Base-by-base conservation (phyloP, 2,113 vertebrate genomes). In the Sula dactylatra region DNA sequence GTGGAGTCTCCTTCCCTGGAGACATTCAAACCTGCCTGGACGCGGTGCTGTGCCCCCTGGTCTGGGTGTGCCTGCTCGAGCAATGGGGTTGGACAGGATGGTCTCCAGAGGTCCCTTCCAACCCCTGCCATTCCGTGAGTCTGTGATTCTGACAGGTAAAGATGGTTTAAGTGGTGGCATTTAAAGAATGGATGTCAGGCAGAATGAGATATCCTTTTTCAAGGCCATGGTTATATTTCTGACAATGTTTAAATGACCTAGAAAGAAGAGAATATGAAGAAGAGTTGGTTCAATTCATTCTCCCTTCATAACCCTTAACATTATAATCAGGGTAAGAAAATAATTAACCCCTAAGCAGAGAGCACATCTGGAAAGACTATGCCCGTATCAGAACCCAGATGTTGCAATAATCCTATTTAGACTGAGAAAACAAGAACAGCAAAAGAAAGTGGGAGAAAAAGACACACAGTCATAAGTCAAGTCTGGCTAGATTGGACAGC, bases 201-300 rank as follows among this genome's bases (percentile, higher is more conserved):
- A 74, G 16, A 25, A 79, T 64, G 20, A 45, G 11, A 6, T 7
- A n/a, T 25, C 44, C 9, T 29, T 61, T 70, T 44, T 34, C 34
- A 61, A 82, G 16, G 1, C 22, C 15, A 7, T 12, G 0, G 0
- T 17, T 76, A 7, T 47, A 34, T 72, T 67, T 52, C 27, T 59
- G 16, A 31, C 14, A 54, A 15, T 17, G 2, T 40, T 92, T 58
- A 72, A 13, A 32, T 38, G 26, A 34, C 22, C 4, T n/a, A 45
- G 5, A 15, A 25, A 54, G 80, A 38, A 55, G n/a, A 70, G 2
- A 76, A n/a, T n/a, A n/a, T n/a, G n/a, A 25, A 47, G 52, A 58
- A 54, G 5, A 42, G 6, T 16, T 76, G 11, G 2, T 18, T 61
- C 76, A 38, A 56, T 55, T 54, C 6, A 1, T 91, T 47, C 6